phyloP scores from a whole-genome alignment of 1,140 invertebrate genomes.

The Streblospio benedicti region DNA sequence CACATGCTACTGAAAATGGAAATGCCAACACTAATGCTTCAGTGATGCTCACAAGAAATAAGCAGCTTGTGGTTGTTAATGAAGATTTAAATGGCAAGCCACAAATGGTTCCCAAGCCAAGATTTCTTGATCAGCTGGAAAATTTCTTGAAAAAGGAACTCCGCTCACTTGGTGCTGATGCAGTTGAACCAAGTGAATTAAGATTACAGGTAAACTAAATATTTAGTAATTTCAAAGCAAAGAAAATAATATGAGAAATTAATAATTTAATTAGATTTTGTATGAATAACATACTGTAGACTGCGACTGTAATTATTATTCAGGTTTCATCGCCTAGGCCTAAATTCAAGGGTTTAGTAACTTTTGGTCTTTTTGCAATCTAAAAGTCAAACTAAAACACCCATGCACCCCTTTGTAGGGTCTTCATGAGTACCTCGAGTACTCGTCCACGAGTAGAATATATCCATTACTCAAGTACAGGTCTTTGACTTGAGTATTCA shows the following conservation, averaged over 20 bases:
- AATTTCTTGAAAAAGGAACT: conserved; percentile 44
- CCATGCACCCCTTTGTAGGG: too few species aligned
- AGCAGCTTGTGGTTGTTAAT: conserved; percentile 37
- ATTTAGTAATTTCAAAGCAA: not conserved
- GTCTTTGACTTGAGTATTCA: too few species aligned
- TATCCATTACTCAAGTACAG: too few species aligned
- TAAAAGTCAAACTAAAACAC: too few species aligned
- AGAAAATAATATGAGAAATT: too few species aligned
- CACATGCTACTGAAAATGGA: conserved; percentile 41
- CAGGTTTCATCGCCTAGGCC: not conserved
- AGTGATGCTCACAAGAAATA: conserved; percentile 37
- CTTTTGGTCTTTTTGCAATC: too few species aligned
- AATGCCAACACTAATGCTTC: conserved; percentile 25
- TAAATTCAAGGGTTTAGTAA: too few species aligned
- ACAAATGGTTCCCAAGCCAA: conserved; percentile 41
- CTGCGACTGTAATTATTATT: too few species aligned
- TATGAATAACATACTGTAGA: too few species aligned
- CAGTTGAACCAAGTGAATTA: conserved; percentile 40
- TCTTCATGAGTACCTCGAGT: too few species aligned
- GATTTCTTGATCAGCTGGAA: conserved; percentile 45
- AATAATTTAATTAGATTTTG: too few species aligned
- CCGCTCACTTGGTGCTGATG: conserved; percentile 35
- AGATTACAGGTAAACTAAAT: conserved; percentile 43
- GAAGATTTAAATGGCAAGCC: conserved; percentile 40
- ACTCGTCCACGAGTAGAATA: too few species aligned